phyloP scores from a whole-genome alignment of 2,113 vertebrate genomes.

The Anoura caudifer region DNA sequence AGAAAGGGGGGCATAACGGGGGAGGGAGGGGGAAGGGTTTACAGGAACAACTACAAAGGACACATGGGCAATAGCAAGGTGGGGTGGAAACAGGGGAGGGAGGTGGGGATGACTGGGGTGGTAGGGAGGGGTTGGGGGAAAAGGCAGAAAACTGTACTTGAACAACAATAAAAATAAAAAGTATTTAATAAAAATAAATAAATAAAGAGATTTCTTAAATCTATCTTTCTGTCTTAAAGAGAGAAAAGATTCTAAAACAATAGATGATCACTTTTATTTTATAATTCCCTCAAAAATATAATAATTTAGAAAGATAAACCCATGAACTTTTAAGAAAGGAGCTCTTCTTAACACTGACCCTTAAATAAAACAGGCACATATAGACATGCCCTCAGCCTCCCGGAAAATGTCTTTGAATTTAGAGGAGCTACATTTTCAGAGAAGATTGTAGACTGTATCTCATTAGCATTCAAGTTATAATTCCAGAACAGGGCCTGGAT shows the following conservation, averaged over 20 bases:
- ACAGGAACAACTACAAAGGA: no score
- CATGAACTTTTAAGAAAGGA: neutral
- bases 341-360: neutral
- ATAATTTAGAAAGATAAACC: neutral
- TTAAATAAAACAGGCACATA: neutral
- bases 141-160: no score
- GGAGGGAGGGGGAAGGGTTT: no score
- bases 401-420: slow-evolving; percentile 7
- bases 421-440: slow-evolving; percentile 28
- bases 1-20: no score
- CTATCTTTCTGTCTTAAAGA: neutral
- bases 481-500: neutral
- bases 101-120: no score
- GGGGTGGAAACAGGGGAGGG: no score
- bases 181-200: no score
- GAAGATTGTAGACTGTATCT: neutral
- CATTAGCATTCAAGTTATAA: neutral
- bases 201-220: no score
- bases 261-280: neutral
- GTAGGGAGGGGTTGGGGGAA: no score
- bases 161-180: no score
- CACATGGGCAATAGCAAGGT: no score
- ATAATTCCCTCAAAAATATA: slow-evolving; percentile 22
- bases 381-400: neutral
- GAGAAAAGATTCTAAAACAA: neutral